phyloP scores from a whole-genome alignment of 2,113 vertebrate species.

The Pogonocichla stellata region DNA sequence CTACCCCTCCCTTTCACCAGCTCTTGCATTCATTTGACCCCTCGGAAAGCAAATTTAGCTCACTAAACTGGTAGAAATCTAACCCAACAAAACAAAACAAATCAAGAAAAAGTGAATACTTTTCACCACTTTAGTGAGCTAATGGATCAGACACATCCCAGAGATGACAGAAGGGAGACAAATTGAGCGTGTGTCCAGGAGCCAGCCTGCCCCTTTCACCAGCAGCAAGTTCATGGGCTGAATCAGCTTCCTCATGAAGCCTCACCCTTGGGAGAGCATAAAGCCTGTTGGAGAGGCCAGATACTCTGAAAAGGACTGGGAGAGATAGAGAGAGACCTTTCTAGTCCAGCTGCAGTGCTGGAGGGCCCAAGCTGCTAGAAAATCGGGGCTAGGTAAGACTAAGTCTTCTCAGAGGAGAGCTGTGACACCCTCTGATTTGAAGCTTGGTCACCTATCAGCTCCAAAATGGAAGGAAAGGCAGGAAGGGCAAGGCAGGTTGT shows the following conservation, averaged over 20 bases:
- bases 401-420: not conserved
- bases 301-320: not conserved
- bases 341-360: not conserved
- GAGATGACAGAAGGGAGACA: slow-evolving; percentile 48
- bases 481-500: not conserved
- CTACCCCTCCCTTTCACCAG: slow-evolving; percentile 39
- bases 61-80: slow-evolving; percentile 35
- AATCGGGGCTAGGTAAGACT: not conserved
- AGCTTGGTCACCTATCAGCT: not conserved
- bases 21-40: slow-evolving; percentile 8
- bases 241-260: not conserved
- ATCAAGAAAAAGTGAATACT: slow-evolving; percentile 51
- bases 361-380: not conserved
- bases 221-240: not conserved
- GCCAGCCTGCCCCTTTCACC: slow-evolving; percentile 5
- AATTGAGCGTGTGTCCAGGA: slow-evolving; percentile 32
- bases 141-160: slow-evolving; percentile 40
- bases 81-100: slow-evolving; percentile 43
- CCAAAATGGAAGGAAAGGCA: not conserved
- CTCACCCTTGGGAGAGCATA: not conserved
- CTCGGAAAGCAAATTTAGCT: slow-evolving; percentile 39
- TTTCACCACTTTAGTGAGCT: slow-evolving; percentile 58
- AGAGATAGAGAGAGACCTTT: not conserved
- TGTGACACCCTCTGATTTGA: not conserved
- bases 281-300: not conserved